These are phyloP conservation scores for Scaptomyza caliginosa DNA, from an alignment of 2,888 invertebrate species.

Conservation along the genomic window DNA sequence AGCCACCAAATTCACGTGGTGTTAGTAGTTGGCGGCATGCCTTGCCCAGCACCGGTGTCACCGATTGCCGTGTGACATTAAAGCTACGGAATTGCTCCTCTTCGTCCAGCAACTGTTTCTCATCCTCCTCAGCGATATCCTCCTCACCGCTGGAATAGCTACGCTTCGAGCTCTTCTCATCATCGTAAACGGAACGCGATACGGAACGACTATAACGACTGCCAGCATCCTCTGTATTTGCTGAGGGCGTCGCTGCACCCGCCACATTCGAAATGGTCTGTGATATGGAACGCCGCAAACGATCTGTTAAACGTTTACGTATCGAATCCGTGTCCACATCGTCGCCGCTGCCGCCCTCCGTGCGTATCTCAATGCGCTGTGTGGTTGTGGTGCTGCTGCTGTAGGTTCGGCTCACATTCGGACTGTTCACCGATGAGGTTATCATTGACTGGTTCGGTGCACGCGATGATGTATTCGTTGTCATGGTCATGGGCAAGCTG, in stretches of 20 bases:
- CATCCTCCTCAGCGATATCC: constrained; percentile 50
- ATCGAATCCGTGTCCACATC: constrained; percentile 74
- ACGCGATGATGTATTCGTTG: constrained; percentile 73
- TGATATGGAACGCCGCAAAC: constrained; percentile 82
- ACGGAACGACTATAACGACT: constrained; percentile 77
- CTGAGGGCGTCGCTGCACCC: constrained; percentile 60
- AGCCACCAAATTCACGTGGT: constrained; percentile 81
- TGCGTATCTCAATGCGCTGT: constrained; percentile 78
- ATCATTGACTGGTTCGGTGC: constrained; percentile 47
- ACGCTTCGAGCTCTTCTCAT: constrained; percentile 81
- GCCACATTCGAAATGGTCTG: constrained; percentile 71
- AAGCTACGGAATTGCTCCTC: constrained; percentile 74
- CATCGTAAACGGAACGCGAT: constrained; percentile 82
- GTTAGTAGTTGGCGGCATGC: constrained; percentile 71
- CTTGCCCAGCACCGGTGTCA: constrained; percentile 41
- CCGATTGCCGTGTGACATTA: constrained; percentile 52
- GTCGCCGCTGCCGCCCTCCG: constrained; percentile 50
- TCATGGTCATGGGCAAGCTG: constrained; percentile 70
- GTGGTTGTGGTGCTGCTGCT: constrained; percentile 75
- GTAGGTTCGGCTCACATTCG: constrained; percentile 60
- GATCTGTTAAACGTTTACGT: constrained; percentile 79
- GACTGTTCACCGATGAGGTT: constrained; percentile 75
- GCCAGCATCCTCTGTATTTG: constrained; percentile 58
- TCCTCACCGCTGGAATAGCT: constrained; percentile 75
- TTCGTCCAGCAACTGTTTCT: constrained; percentile 32